Evolutionary conservation across 2,888 invertebrate genomes (phyloP).

Genomic region (Agrotis clavis): DNA sequence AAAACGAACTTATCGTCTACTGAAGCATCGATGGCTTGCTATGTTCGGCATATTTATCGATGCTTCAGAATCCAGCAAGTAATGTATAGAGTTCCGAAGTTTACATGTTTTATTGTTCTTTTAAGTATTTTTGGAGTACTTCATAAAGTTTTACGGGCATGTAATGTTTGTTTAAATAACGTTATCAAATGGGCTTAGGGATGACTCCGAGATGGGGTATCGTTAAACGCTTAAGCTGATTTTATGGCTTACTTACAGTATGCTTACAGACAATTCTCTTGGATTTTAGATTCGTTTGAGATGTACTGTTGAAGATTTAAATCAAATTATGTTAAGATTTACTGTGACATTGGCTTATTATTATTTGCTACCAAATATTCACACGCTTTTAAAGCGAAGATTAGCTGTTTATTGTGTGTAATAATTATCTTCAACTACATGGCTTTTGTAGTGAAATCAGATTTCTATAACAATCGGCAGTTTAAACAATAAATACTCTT

Average conservation of each 20-base stretch:
- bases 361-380: not conserved
- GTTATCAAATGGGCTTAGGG: slow-evolving; percentile 64
- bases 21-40: slow-evolving; percentile 10
- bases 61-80: not conserved
- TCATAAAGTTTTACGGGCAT: slow-evolving; percentile 61
- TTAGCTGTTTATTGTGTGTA: not conserved
- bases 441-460: not conserved
- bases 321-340: slow-evolving; percentile 6
- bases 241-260: slow-evolving; percentile 57
- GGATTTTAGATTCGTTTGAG: slow-evolving; percentile 28
- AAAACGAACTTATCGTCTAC: slow-evolving; percentile 17
- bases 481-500: not conserved
- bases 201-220: slow-evolving; percentile 58
- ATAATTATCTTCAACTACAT: not conserved
- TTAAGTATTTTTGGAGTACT: slow-evolving; percentile 56
- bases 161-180: slow-evolving; percentile 68
- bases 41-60: not conserved
- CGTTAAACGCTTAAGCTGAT: slow-evolving; percentile 63
- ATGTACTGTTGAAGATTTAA: slow-evolving; percentile 20
- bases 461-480: not conserved
- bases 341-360: not conserved
- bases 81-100: slow-evolving; percentile 27
- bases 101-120: slow-evolving; percentile 54
- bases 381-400: not conserved
- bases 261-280: slow-evolving; percentile 40